Evolutionary conservation across 2,113 vertebrate species (phyloP).

Genomic region (Brachyhypopomus gauderio): DNA sequence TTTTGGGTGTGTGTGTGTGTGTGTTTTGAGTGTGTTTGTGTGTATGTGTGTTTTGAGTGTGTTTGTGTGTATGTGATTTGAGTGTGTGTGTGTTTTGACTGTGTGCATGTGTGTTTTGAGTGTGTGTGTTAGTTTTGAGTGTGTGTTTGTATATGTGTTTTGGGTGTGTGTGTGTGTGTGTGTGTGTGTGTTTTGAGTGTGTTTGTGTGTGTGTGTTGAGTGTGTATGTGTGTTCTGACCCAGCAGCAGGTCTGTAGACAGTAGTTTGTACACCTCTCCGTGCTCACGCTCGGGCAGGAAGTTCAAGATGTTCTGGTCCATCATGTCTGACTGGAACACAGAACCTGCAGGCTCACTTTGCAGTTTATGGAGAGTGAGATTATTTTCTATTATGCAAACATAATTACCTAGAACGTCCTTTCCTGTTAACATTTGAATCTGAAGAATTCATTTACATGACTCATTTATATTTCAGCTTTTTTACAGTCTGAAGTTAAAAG

Average conservation of each 20-base stretch:
- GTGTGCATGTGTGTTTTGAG: conserved; percentile 30
- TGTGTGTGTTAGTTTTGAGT: background rate
- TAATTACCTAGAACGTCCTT: too few relatives aligned
- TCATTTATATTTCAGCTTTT: too few relatives aligned
- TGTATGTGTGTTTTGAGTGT: background rate
- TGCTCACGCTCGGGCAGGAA: conserved; percentile 91
- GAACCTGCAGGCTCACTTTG: conserved; percentile 45
- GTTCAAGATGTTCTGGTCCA: conserved; percentile 93
- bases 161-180: too few relatives aligned
- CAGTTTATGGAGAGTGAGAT: too few relatives aligned
- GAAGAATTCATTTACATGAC: too few relatives aligned
- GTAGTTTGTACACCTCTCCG: conserved; percentile 83
- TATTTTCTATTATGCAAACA: too few relatives aligned
- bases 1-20: conserved; percentile 2
- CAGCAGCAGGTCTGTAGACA: conserved; percentile 82
- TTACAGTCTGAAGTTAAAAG: too few relatives aligned
- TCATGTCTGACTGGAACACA: conserved; percentile 89
- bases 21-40: conserved; percentile 16
- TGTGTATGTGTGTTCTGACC: too few relatives aligned
- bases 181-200: too few relatives aligned
- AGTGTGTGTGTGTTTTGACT: too few relatives aligned
- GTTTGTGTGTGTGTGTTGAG: too few relatives aligned
- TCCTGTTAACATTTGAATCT: too few relatives aligned
- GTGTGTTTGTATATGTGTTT: conserved; percentile 7
- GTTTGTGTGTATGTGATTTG: conserved; percentile 33